A percentile compares a stretch with the other conserved stretches of the same genome.
phyloP scores from a whole-genome alignment of 2,797 vertebrate genomes.

The Tadarida brasiliensis region DNA sequence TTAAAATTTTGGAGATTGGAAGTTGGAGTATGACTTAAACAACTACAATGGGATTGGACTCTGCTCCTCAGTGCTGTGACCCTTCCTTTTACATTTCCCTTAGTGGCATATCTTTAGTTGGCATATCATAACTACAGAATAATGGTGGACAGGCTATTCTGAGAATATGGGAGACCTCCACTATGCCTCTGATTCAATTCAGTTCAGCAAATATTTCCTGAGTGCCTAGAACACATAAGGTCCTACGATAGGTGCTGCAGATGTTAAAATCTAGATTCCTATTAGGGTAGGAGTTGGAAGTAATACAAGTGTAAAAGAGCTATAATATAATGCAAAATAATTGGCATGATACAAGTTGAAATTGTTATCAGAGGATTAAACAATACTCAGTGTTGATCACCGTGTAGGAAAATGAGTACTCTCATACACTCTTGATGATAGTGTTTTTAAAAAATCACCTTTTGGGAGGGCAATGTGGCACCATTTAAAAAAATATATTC shows the following conservation, averaged over 20 bases:
- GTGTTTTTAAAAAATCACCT: background rate
- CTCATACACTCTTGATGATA: background rate
- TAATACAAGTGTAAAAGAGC: slow-evolving; percentile 29
- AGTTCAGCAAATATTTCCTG: slow-evolving; percentile 38
- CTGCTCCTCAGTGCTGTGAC: background rate
- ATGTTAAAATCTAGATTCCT: slow-evolving; percentile 50
- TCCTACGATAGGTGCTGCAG: background rate
- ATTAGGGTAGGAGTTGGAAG: background rate
- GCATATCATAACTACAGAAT: background rate
- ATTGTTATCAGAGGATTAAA: slow-evolving; percentile 14
- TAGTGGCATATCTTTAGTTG: background rate
- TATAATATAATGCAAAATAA: slow-evolving; percentile 1
- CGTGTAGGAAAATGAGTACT: background rate
- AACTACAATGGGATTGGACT: background rate
- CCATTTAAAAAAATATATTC: background rate
- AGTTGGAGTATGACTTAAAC: background rate
- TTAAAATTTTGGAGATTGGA: slow-evolving; percentile 40
- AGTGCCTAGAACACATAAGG: background rate
- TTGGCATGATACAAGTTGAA: background rate
- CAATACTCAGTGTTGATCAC: slow-evolving; percentile 6
- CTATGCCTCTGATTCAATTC: background rate
- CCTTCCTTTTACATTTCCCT: background rate
- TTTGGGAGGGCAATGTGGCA: background rate
- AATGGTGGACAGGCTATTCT: background rate
- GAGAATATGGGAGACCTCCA: background rate